Percentiles rank a stretch among this genome's conserved stretches.
phyloP scores from a whole-genome alignment of 2,113 vertebrate genomes.

The Rhegmatorhina hoffmannsi region DNA sequence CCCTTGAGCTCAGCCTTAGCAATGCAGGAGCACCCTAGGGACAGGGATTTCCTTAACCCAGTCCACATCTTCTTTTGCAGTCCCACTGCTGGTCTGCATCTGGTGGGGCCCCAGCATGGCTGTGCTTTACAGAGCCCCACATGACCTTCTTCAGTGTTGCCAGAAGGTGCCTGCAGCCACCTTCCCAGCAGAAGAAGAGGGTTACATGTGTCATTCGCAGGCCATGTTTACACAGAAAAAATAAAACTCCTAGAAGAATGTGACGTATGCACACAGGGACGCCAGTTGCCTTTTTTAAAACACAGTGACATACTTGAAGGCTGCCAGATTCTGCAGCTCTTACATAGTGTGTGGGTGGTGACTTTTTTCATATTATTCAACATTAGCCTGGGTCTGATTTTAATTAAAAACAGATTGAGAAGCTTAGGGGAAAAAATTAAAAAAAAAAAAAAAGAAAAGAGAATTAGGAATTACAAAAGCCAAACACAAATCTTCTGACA shows the following conservation, averaged over 20 bases:
- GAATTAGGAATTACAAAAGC: slow-evolving; percentile 34
- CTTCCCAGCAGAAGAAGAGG: neutral
- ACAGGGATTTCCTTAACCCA: neutral
- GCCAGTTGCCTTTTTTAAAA: slow-evolving; percentile 52
- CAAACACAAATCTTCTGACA: slow-evolving; percentile 34
- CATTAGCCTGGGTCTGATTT: slow-evolving; percentile 49
- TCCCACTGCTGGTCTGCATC: neutral
- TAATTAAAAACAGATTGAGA: slow-evolving; percentile 68
- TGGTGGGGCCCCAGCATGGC: neutral
- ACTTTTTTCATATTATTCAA: slow-evolving; percentile 41
- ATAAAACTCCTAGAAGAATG: slow-evolving; percentile 25
- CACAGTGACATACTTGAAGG: slow-evolving; percentile 24
- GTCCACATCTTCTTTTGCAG: neutral
- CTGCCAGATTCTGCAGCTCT: slow-evolving; percentile 61
- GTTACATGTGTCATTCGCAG: slow-evolving; percentile 5
- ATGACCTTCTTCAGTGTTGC: neutral
- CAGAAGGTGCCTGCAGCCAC: neutral
- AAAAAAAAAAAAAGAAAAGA: neutral
- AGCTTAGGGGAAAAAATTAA: neutral
- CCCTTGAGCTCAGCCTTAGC: neutral
- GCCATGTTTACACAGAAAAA: neutral
- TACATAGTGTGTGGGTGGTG: slow-evolving; percentile 41
- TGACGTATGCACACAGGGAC: slow-evolving; percentile 30
- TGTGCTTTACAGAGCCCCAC: neutral
- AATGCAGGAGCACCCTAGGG: neutral